phyloP scores from a whole-genome alignment of 2,113 vertebrate genomes.

The Cavia aperea region DNA sequence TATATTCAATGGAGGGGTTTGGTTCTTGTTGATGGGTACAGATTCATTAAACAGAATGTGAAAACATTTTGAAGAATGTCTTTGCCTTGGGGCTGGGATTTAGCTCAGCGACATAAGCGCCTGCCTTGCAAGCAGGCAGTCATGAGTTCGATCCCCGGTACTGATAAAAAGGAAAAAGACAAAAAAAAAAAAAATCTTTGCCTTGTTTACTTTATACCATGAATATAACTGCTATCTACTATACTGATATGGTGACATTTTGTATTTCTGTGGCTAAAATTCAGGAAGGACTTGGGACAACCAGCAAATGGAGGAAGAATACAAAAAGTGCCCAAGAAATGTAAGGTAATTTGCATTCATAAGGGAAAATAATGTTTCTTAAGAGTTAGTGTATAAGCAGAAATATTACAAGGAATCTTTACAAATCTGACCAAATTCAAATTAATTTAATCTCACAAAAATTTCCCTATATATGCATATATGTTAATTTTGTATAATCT shows the following conservation, averaged over 20 bases:
- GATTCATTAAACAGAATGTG: not conserved
- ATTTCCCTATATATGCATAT: not conserved
- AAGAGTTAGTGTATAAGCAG: not conserved
- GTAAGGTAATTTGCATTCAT: not conserved
- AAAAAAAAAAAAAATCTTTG: not conserved
- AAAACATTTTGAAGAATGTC: not conserved
- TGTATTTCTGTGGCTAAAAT: not conserved
- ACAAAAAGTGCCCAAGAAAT: not conserved
- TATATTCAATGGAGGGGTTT: not conserved
- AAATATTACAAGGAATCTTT: not conserved
- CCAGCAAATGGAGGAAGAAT: not conserved
- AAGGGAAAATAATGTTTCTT: not conserved
- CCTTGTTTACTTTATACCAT: not conserved
- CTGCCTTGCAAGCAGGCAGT: too few species aligned
- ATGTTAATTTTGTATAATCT: not conserved
- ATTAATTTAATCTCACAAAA: not conserved
- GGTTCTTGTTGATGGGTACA: not conserved
- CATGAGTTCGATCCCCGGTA: too few species aligned
- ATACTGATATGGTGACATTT: not conserved
- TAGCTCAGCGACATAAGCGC: too few species aligned
- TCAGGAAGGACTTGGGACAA: not conserved
- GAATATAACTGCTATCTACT: not conserved
- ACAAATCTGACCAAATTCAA: not conserved
- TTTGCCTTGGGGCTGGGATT: not conserved
- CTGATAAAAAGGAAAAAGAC: too few species aligned